Conservation (phyloP, 1,140 invertebrate species). For the Berghia stephanieae region DNA sequence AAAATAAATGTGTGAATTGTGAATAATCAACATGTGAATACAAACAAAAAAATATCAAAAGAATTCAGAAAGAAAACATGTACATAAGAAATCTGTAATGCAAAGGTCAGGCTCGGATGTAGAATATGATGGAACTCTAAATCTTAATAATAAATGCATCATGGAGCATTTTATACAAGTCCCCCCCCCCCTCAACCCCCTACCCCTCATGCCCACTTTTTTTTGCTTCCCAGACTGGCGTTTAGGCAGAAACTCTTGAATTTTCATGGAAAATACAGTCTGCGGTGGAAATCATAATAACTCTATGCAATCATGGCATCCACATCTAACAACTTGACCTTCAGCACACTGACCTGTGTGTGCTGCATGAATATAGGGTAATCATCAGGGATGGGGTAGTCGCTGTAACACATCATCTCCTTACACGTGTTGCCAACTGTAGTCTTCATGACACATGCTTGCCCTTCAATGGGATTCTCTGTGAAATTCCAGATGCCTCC, state of each 20-base stretch:
- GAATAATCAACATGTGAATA: too few relatives aligned
- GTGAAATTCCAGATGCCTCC: slow-evolving; percentile 60
- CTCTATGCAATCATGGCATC: not conserved
- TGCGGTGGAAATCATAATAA: not conserved
- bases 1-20: too few relatives aligned
- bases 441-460: slow-evolving; percentile 48
- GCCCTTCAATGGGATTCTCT: slow-evolving; percentile 36
- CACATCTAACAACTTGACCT: not conserved
- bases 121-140: too few relatives aligned
- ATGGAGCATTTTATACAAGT: not conserved
- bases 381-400: slow-evolving; percentile 68
- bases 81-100: too few relatives aligned
- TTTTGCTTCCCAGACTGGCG: too few relatives aligned
- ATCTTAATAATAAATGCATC: too few relatives aligned
- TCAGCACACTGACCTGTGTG: slow-evolving; percentile 3
- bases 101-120: too few relatives aligned
- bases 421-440: slow-evolving; percentile 70
- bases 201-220: not conserved
- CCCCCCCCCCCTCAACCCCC: not conserved
- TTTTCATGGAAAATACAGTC: too few relatives aligned
- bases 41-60: too few relatives aligned
- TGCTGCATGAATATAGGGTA: slow-evolving; percentile 69
- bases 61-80: too few relatives aligned
- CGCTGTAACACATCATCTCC: slow-evolving; percentile 70
- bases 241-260: too few relatives aligned